These are phyloP conservation scores for Nematolebias whitei DNA, from an alignment of 2,113 vertebrate genomes.

Conservation along the genomic window DNA sequence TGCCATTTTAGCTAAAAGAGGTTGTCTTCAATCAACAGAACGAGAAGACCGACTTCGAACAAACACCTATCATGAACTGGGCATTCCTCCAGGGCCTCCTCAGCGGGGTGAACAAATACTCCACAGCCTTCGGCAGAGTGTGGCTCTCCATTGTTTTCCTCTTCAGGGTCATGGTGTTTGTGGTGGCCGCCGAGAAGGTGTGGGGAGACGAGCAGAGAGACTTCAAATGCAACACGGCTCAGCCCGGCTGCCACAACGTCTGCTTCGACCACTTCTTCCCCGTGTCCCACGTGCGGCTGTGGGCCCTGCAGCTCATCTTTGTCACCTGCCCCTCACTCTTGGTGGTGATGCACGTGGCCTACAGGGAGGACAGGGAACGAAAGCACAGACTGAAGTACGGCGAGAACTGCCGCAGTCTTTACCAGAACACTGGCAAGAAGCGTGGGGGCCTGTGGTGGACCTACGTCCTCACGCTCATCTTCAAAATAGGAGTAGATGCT, in stretches of 20 bases:
- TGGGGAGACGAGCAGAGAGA: conserved; percentile 96
- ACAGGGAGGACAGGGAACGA: conserved; percentile 85
- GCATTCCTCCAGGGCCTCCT: conserved; percentile 86
- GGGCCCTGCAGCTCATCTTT: conserved; percentile 98
- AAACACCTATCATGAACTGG: conserved; percentile 89
- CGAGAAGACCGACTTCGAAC: conserved; percentile 43
- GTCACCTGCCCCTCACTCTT: conserved; percentile 94
- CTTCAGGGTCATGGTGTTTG: conserved; percentile 93
- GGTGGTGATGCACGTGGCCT: conserved; percentile 94
- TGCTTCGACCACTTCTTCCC: conserved; percentile 95
- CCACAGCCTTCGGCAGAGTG: conserved; percentile 91
- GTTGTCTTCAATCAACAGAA: conserved; percentile 53
- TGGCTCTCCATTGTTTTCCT: conserved; percentile 96
- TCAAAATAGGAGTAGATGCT: conserved; percentile 86
- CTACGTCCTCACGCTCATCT: conserved; percentile 88
- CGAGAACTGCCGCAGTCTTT: conserved; percentile 66
- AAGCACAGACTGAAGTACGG: conserved; percentile 69
- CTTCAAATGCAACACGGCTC: conserved; percentile 91
- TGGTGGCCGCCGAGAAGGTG: conserved; percentile 90
- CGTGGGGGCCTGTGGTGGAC: conserved; percentile 96
- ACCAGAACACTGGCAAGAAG: conserved; percentile 88
- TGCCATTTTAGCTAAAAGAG: conserved; percentile 7
- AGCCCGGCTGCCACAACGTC: conserved; percentile 93
- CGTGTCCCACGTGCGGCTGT: conserved; percentile 91
- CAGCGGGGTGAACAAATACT: conserved; percentile 92